These are phyloP conservation scores for Megastigmus dorsalis DNA, from an alignment of 2,888 invertebrate genomes.

Conservation along the genomic window DNA sequence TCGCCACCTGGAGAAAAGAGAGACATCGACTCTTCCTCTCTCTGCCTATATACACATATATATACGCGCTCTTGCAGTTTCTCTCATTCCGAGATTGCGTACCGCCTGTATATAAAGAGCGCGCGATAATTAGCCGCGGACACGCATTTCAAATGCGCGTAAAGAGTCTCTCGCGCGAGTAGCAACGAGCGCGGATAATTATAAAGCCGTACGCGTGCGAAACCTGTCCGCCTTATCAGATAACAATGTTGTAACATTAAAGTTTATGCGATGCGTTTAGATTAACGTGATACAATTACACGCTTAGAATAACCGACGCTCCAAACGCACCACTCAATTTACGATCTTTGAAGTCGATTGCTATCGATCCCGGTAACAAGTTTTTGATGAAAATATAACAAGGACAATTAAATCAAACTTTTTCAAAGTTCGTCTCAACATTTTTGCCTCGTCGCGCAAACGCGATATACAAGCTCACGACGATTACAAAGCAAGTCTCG, in stretches of 20 bases:
- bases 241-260: conserved; percentile 7
- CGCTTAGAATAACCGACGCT: too few relatives aligned
- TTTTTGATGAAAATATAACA: too few relatives aligned
- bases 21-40: background rate
- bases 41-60: too few relatives aligned
- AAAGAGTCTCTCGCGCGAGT: background rate
- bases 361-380: too few relatives aligned
- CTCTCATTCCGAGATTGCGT: background rate
- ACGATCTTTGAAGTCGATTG: too few relatives aligned
- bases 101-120: too few relatives aligned
- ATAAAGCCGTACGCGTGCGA: background rate
- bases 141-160: background rate
- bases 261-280: too few relatives aligned
- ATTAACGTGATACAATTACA: too few relatives aligned
- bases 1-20: conserved; percentile 1
- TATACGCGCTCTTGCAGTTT: background rate
- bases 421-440: too few relatives aligned
- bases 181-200: background rate
- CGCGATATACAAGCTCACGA: too few relatives aligned
- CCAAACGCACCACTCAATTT: too few relatives aligned
- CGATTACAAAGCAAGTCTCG: background rate
- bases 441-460: background rate
- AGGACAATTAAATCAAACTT: too few relatives aligned
- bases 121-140: conserved; percentile 9
- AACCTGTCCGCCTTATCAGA: conserved; percentile 1